Base-by-base conservation (phyloP, 2,113 vertebrate species). In the Clarias gariepinus region DNA sequence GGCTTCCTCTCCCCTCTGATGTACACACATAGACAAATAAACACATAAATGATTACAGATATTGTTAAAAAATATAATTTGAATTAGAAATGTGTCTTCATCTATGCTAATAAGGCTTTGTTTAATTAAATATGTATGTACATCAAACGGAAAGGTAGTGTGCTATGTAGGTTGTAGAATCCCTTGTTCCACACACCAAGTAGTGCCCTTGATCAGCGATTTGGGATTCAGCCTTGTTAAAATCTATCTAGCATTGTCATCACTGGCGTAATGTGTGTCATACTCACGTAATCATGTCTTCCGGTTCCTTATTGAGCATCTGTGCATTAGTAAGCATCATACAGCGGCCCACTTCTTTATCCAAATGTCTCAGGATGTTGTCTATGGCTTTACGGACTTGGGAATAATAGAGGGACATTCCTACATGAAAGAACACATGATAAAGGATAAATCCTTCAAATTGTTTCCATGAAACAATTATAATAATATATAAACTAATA, bases 281-380 rank as follows among this genome's bases (percentile, higher is more conserved):
- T 55, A 95, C 98, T 91, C 94, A 99, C 98, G 98, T 99, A 93
- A 99, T 99, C 98, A 99, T 99, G 92, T 99, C 98, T 92, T 99
- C 98, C 0, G 98, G 98, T 87, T 99, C 98, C 93, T 99, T 99
- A 94, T 99, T 99, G 87, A 99, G 94, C 97, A 99, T 99, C 94
- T 99, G 98, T 76, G 96, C 95, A 0, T 98, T 98, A 83, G 97
- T 99, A 53, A 99, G 94, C 98, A 99, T 99, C 98, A 99, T 99
- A 91, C 97, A 98, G 19, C 98, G 96, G 1, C 98, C 98, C 77
- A 99, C 98, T 94, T 99, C 98, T 91, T 99, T 99, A 94, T 99
- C 98, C 85, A 99, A 95, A 89, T 99, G 97, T 85, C 98, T 95
- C 73, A 99, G 95, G 91, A 99, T 98, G 94, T 96, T 97, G 94